Conservation (phyloP, 92 coral and sea anemone species). For the Phenganax marumi region DNA sequence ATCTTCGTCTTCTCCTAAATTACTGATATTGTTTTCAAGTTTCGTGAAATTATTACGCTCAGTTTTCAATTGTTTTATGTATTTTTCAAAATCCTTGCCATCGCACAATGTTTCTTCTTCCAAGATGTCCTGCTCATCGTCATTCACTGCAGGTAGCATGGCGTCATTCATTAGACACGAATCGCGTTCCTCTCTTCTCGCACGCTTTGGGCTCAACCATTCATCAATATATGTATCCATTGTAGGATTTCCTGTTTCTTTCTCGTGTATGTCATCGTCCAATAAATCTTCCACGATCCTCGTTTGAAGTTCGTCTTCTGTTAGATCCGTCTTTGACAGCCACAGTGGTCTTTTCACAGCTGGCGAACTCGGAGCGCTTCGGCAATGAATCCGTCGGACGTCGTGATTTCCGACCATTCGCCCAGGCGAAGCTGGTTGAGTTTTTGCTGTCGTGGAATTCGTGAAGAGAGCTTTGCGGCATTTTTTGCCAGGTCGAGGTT, state of each 20-base stretch:
- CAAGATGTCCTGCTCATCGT: constrained; percentile 67
- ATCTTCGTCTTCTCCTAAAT: constrained; percentile 34
- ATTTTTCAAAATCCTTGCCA: constrained; percentile 78
- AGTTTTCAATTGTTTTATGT: constrained; percentile 42
- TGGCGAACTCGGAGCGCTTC: constrained; percentile 30
- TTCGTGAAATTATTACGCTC: constrained; percentile 26
- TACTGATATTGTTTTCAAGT: constrained; percentile 30
- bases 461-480: constrained; percentile 40
- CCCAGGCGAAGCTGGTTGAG: constrained; percentile 31
- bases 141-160: constrained; percentile 74
- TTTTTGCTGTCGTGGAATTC: not conserved
- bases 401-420: not conserved
- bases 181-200: constrained; percentile 43
- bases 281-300: constrained; percentile 25
- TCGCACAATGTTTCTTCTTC: constrained; percentile 79
- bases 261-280: not conserved
- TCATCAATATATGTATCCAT: constrained; percentile 40
- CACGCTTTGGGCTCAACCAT: constrained; percentile 28
- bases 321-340: constrained; percentile 4
- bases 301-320: constrained; percentile 29
- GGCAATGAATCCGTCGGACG: constrained; percentile 25
- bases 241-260: constrained; percentile 31
- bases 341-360: constrained; percentile 22
- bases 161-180: constrained; percentile 83
- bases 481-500: constrained; percentile 79